A percentile compares a stretch with the other conserved stretches of the same genome.
Conservation (phyloP, 1,140 invertebrate genomes). For the Pectinophora gossypiella region DNA sequence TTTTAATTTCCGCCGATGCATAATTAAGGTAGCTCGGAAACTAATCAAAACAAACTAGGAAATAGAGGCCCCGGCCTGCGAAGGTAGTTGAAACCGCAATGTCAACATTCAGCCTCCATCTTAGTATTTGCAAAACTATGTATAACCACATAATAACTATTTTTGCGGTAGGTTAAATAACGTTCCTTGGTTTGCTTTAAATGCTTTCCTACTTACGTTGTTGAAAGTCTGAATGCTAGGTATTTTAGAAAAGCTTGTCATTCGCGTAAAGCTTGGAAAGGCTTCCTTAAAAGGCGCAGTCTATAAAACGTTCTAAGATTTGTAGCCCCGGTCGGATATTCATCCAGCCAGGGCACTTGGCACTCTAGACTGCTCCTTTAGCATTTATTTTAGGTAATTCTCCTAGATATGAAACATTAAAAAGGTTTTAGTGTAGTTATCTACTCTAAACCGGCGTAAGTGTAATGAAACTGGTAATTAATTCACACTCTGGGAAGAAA, state of each 20-base stretch:
- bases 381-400: too few relatives aligned
- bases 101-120: conserved; percentile 6
- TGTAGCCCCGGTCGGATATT: too few relatives aligned
- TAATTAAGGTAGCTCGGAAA: background rate
- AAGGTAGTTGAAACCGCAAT: conserved; percentile 4
- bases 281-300: background rate
- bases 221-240: conserved; percentile 1
- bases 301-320: too few relatives aligned
- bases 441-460: too few relatives aligned
- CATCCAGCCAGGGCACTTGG: too few relatives aligned
- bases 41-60: background rate
- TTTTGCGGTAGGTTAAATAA: conserved; percentile 7
- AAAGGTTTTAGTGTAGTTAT: too few relatives aligned
- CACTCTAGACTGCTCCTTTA: too few relatives aligned
- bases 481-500: too few relatives aligned
- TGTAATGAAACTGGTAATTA: too few relatives aligned
- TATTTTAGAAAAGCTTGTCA: background rate
- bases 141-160: conserved; percentile 9
- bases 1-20: background rate
- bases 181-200: conserved; percentile 2
- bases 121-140: conserved; percentile 5
- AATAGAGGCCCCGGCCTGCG: background rate
- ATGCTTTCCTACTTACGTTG: conserved; percentile 1
- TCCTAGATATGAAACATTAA: too few relatives aligned
- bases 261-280: background rate